Evolutionary conservation across 2,888 invertebrate species (phyloP).

Genomic region (Polymixis flavicincta): DNA sequence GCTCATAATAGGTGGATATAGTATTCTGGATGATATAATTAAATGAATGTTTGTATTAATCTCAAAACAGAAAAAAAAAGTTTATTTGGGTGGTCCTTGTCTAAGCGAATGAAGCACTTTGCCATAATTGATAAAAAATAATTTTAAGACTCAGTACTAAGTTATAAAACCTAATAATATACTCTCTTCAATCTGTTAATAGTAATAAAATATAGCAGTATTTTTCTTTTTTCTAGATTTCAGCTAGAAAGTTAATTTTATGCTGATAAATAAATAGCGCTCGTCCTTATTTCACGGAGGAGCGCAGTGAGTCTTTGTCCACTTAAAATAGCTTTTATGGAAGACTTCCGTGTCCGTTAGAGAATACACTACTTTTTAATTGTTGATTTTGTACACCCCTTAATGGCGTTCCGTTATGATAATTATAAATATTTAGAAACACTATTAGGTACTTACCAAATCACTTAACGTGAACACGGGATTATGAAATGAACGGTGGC

Average conservation of each 20-base stretch:
- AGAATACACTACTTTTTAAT: not conserved
- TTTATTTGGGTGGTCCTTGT: not conserved
- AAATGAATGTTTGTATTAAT: not conserved
- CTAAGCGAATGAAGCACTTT: not conserved
- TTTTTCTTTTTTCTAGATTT: not conserved
- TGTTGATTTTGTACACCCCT: not conserved
- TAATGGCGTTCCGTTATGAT: not conserved
- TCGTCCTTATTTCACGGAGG: slow-evolving; percentile 22
- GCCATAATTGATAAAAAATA: not conserved
- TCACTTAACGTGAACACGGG: not conserved
- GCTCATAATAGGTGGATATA: not conserved
- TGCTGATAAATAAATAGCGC: not conserved
- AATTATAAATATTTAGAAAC: not conserved
- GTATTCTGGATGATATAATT: not conserved
- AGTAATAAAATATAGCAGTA: not conserved
- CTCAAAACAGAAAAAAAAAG: not conserved
- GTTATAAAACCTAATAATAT: not conserved
- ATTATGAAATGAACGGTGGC: not conserved
- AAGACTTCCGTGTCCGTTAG: slow-evolving; percentile 29
- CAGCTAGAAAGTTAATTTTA: not conserved
- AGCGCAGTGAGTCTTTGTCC: slow-evolving; percentile 34
- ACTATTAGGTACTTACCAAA: too few species aligned
- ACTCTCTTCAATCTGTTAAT: not conserved
- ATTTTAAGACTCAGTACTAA: not conserved
- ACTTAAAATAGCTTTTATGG: slow-evolving; percentile 32